Conservation (phyloP, 2,113 vertebrate genomes). For the Peromyscus maniculatus region DNA sequence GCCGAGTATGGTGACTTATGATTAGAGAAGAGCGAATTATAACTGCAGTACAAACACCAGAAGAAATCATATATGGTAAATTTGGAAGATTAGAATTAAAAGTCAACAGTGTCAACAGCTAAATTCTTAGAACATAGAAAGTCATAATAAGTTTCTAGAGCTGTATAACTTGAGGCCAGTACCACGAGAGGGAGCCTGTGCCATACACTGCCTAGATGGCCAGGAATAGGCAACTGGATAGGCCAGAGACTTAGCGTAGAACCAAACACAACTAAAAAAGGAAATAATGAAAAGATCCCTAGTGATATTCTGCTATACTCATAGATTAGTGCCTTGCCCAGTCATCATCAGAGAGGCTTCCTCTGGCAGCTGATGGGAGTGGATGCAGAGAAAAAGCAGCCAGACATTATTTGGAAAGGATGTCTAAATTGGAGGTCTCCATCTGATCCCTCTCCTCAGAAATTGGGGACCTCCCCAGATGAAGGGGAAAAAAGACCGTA, state of each 20-base stretch:
- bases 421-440: neutral
- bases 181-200: no score
- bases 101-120: neutral
- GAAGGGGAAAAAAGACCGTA: neutral
- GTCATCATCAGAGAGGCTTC: neutral
- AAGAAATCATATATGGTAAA: neutral
- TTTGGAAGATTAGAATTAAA: neutral
- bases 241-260: neutral
- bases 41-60: neutral
- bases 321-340: neutral
- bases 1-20: neutral
- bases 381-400: neutral
- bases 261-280: neutral
- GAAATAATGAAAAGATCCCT: neutral
- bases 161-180: no score
- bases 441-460: neutral
- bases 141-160: neutral
- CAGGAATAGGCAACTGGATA: neutral
- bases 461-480: neutral
- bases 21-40: neutral
- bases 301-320: neutral
- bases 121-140: neutral
- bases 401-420: neutral
- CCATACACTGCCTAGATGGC: neutral
- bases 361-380: neutral